Base-by-base conservation (phyloP, 2,797 vertebrate species). In the Tenualosa ilisha region DNA sequence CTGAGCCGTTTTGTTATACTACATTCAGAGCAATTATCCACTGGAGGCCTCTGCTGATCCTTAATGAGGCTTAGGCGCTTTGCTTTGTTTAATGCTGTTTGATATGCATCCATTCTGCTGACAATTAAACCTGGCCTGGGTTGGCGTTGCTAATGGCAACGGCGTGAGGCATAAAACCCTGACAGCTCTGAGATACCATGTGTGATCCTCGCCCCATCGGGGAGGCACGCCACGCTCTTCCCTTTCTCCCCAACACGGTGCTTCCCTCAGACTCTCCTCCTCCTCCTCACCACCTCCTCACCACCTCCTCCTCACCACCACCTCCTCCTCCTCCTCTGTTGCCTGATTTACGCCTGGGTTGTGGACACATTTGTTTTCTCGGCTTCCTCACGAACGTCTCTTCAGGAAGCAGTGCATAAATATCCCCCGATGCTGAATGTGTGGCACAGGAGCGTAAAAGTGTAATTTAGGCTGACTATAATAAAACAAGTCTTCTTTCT, bases 31-130 rank as follows among this genome's bases (percentile, higher is more conserved):
- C 51, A 79, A 82, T 83, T 56, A 82, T 46, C 63, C 89, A 88
- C 85, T 85, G 81, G 86, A 86, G 31, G 15, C 87, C 88, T 65
- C 83, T 17, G 26, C 88, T 56, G 88, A 82, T 89, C 54, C 85
- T 56, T 85, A 54, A 51, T 31, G 83, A 72, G 17, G 40, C 81
- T 65, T 40, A 22, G 20, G 26, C 81, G 85, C 82, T 83, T 81
- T 56, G 56, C 82, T 84, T 61, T 88, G 50, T 91, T 89, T 90
- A 89, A 91, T 90, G 90, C 89, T 82, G 87, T 88, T 89, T 91
- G 87, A 92, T 91, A 87, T 87, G 83, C 65, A 81, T 75, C 68
- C 68, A 51, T 87, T 82, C 63, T 85, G 56, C 13, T 15, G 68
- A 75, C 68, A 75, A 75, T 75, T 75, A 75, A 75, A 75, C 68